Evolutionary conservation across 2,797 vertebrate species (phyloP), one percentile per base, ranked within the genome.

Genomic region (Cossypha niveicapilla): DNA sequence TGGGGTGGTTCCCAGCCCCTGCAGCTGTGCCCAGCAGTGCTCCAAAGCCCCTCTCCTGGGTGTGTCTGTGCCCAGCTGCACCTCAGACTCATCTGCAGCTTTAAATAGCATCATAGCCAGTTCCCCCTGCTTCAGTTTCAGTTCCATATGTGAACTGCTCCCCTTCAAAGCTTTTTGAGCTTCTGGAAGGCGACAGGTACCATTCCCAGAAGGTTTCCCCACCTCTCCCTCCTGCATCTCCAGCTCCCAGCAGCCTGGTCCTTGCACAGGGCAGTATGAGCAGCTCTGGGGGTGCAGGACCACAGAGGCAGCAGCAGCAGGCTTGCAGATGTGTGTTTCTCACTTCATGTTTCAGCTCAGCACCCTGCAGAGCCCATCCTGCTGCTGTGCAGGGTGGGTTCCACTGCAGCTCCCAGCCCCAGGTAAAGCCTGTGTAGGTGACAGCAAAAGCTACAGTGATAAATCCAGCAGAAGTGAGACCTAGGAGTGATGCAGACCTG

Each of bases 111-210:
- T 28, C 37, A 3, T 34, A 34, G 63, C 8, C 11, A 87, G 13
- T 92, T 94, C 78, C 72, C 53, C 50, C 35, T 35, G 45, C 16
- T 51, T 57, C 63, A 44, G 67, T 96, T 96, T 96, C 94, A 37
- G 54, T 95, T 94, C 94, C 8, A 4, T 2, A 1, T 4, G 18
- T 0, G 2, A 67, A 41, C 5, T 3, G 13, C 28, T 22, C 44
- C 54, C 74, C 80, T 60, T 7, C 47, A 56, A 85, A 18, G n/a
- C 10, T 61, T 7, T 8, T 16, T 0, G 1, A 48, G 45, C 53
- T 47, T 63, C 60, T 42, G 18, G 21, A 19, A 63, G 27, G 28
- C 1, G 7, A 18, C 4, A 5, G 72, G 57, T 30, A 15, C 41
- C 25, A 3, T 23, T 19, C 57, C 30, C 32, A 28, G 39, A 19